Conservation (phyloP, 2,797 vertebrate species). For the Oryzias sinensis region DNA sequence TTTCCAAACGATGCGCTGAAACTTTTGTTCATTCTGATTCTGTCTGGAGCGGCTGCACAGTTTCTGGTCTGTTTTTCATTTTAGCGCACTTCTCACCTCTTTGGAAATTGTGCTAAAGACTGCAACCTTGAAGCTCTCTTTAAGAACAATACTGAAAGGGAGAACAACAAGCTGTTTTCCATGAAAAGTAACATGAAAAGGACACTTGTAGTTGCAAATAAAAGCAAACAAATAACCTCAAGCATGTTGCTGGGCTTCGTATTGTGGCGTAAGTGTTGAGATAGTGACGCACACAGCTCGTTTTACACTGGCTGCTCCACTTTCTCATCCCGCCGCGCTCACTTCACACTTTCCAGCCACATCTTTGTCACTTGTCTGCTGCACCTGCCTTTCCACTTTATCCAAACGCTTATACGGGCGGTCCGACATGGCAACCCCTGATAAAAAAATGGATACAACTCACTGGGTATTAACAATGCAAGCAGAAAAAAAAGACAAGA, state of each 20-base stretch:
- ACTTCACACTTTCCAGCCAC: conserved; percentile 20
- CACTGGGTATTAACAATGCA: too few species aligned
- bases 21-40: conserved; percentile 62
- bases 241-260: too few species aligned
- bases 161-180: neutral
- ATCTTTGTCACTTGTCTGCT: conserved; percentile 9
- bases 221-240: too few species aligned
- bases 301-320: conserved; percentile 47
- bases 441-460: neutral
- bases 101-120: neutral
- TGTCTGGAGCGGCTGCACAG: conserved; percentile 27
- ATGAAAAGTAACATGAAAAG: conserved; percentile 5
- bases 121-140: neutral
- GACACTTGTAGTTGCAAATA: conserved; percentile 18
- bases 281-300: conserved; percentile 36
- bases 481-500: conserved; percentile 10
- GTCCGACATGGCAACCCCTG: neutral
- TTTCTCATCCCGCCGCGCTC: conserved; percentile 42
- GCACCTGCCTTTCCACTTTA: neutral
- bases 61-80: conserved; percentile 52
- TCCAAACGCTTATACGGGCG: neutral
- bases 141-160: neutral
- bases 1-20: conserved; percentile 76
- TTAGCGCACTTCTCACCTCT: conserved; percentile 25
- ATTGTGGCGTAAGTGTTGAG: conserved; percentile 1